Evolutionary conservation across 2,797 vertebrate genomes (phyloP), one percentile per base, ranked within the genome.

Genomic region (Gila robusta): DNA sequence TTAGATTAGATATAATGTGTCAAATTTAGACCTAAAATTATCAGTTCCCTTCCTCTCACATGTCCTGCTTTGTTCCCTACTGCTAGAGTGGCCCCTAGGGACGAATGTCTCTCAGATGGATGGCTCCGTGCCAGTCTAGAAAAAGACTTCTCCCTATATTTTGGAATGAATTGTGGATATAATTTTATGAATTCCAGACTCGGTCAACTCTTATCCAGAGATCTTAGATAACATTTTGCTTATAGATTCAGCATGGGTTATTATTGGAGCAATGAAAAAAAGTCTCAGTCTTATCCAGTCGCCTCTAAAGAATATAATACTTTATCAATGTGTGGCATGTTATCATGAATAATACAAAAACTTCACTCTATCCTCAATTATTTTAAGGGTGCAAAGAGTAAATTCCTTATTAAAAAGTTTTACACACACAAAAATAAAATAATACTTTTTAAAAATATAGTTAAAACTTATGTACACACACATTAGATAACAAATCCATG

Each of bases 1-100:
- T 74, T 85, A 23, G 10, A 44, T 85, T 79, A 69, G 49, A 74
- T 69, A 41, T 28, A 79, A 89, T 79, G 73, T 87, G 64, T 64
- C 17, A 85, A 35, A 32, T 83, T 79, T 62, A 85, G 14, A 52
- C 23, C 71, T 52, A 69, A 80, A 87, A 80, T 26, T 21, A 32
- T 49, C 56, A 85, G 47, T 54, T 11, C 37, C 14, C 73, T 72
- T 81, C 47, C 5, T 49, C 32, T 71, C 19, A 64, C 47, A 62
- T 41, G 52, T 56, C 77, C 44, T 26, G 35, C 6, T 19, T 62
- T 26, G 17, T 54, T 26, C 49, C 76, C 6, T 62, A 4, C 67
- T n/a, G 47, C 41, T 62, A 79, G 41, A 79, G 76, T 76, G 52
- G 21, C 23, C 83, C 21, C 19, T 16, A 37, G 49, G 52, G 67